Percentiles rank a stretch among this genome's conserved stretches.
These are phyloP conservation scores for Drosophila repletoides DNA, from an alignment of 1,140 invertebrate species.

Conservation along the genomic window DNA sequence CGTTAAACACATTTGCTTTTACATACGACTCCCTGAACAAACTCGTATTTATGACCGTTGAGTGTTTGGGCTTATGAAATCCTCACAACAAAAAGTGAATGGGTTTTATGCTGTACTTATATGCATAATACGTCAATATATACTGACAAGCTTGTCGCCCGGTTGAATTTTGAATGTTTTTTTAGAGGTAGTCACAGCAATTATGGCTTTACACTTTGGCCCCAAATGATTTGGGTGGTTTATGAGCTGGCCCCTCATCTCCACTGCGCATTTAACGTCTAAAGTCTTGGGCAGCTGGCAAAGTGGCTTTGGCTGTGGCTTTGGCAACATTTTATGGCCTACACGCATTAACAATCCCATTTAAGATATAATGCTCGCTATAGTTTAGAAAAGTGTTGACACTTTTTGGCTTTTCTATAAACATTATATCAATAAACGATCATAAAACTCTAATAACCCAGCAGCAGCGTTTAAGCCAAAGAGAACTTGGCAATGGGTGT, in stretches of 20 bases:
- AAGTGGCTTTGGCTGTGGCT: constrained; percentile 1
- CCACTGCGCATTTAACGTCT: not conserved
- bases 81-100: constrained; percentile 70
- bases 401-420: constrained; percentile 42
- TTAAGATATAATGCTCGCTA: constrained; percentile 41
- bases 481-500: constrained; percentile 49
- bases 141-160: not conserved
- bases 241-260: constrained; percentile 31
- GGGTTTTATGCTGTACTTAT: constrained; percentile 69
- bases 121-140: constrained; percentile 45
- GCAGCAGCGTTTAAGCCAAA: not conserved
- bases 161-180: not conserved
- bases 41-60: constrained; percentile 61
- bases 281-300: not conserved
- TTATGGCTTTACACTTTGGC: constrained; percentile 61
- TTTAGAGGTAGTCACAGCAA: constrained; percentile 37
- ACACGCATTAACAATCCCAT: constrained; percentile 43
- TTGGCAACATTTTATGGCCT: constrained; percentile 41
- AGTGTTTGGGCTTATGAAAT: constrained; percentile 49
- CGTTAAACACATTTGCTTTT: constrained; percentile 66
- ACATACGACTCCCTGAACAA: constrained; percentile 23
- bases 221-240: constrained; percentile 60
- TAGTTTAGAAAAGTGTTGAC: constrained; percentile 65
- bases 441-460: constrained; percentile 50
- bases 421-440: constrained; percentile 56